Base-by-base conservation (phyloP, 2,797 vertebrate genomes). In the Pipistrellus pipistrellus region DNA sequence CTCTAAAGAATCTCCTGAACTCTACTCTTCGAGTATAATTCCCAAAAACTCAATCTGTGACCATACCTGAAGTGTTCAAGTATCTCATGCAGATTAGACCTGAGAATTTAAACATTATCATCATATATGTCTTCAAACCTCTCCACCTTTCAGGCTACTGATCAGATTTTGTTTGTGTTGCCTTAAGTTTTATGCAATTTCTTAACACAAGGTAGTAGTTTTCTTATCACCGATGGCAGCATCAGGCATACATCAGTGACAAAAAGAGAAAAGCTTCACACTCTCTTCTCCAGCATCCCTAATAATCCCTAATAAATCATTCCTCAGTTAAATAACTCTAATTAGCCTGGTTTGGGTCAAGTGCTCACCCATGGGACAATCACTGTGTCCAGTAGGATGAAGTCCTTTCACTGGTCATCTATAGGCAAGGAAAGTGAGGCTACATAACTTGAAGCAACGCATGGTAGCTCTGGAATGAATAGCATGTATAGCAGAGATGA, bases 141-240 rank as follows among this genome's bases (percentile, higher is more conserved):
- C 44, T 64, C 41, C 25, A 51, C 68, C n/a, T n/a, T 55, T 55
- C 25, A 30, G 51, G 8, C 15, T 94, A 51, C 48, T 85, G 30
- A 72, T 73, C 8, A 57, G 62, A 57, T 93, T 94, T 82, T 72
- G 23, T 93, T 76, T 88, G 25, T 86, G 27, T 64, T 86, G 55
- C 20, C 23, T 18, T 85, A 81, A 85, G 68, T 83, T 30, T 85
- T 69, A 93, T 3, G 18, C 57, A 75, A 20, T 53, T 76, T 89
- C 84, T 87, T 51, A 62, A 38, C 30, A 38, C 41, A 46, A 78
- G 27, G 30, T 80, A 41, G 4, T 91, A 88, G 35, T 91, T 20
- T 55, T 21, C 20, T 55, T 55, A 66, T 73, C 30, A 32, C 13
- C 25, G 80, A 23, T 71, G 48, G 30, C 9, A 68, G n/a, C 66